A percentile compares a stretch with the other conserved stretches of the same genome.
phyloP scores from a whole-genome alignment of 2,888 invertebrate genomes.

The Tyria jacobaeae region DNA sequence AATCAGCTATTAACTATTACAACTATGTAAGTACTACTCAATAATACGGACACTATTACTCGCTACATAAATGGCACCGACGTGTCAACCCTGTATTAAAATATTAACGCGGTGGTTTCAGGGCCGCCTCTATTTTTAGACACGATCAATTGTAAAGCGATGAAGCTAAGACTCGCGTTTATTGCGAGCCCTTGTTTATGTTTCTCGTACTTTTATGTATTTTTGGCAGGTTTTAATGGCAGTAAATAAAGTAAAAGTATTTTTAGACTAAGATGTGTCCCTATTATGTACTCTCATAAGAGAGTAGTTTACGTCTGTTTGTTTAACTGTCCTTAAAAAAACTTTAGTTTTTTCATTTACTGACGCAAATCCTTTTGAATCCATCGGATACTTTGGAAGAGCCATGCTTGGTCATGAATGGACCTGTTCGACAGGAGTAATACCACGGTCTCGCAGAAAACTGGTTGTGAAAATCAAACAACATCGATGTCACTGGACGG shows the following conservation, averaged over 20 bases:
- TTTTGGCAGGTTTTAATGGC: background rate
- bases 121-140: slow-evolving; percentile 51
- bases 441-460: too few relatives aligned
- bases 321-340: background rate
- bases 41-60: background rate
- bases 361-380: too few relatives aligned
- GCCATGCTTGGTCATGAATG: too few relatives aligned
- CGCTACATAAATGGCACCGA: background rate
- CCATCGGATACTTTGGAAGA: too few relatives aligned
- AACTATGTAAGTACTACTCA: background rate
- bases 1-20: too few relatives aligned
- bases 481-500: too few relatives aligned
- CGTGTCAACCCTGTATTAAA: slow-evolving; percentile 49
- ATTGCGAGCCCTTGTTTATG: background rate
- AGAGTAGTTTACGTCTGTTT: background rate
- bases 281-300: background rate
- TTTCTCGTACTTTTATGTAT: background rate
- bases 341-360: too few relatives aligned
- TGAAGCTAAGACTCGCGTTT: background rate
- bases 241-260: background rate
- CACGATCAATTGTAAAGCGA: slow-evolving; percentile 44
- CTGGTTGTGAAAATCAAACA: too few relatives aligned
- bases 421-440: too few relatives aligned
- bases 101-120: slow-evolving; percentile 38
- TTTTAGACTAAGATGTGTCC: background rate